Conservation (phyloP, 2,113 vertebrate species). For the Galbula dea region DNA sequence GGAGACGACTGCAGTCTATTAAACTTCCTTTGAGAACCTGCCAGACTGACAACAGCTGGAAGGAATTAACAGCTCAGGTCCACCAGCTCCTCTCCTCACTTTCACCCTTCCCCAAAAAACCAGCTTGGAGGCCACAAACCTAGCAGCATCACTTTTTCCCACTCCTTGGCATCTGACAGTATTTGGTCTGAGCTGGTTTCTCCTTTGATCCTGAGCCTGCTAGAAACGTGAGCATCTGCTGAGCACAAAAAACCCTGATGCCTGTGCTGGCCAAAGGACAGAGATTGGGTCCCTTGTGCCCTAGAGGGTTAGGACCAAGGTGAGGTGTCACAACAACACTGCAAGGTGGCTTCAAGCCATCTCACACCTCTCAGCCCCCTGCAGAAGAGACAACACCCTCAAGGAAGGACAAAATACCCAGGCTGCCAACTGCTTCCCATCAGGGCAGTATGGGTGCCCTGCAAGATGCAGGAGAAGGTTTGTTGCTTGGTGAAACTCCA, state of each 20-base stretch:
- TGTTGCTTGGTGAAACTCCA: rapidly evolving
- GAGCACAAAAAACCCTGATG: rapidly evolving
- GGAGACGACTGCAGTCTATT: constrained; percentile 64
- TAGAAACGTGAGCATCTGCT: background rate
- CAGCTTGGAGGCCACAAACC: background rate
- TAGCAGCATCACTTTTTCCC: constrained; percentile 42
- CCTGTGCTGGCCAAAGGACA: background rate
- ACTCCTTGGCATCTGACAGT: background rate
- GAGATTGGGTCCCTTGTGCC: rapidly evolving
- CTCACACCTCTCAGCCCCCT: background rate
- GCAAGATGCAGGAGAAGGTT: background rate
- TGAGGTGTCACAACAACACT: rapidly evolving
- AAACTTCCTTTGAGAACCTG: constrained; percentile 71
- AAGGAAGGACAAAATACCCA: background rate
- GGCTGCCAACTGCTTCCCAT: background rate
- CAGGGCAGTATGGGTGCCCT: background rate
- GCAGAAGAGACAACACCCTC: background rate
- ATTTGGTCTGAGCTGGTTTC: background rate
- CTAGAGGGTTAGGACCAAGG: background rate
- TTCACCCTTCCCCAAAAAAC: constrained; percentile 13
- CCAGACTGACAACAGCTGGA: constrained; percentile 71
- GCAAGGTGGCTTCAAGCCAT: background rate
- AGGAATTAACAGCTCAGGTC: constrained; percentile 60
- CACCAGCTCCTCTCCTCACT: constrained; percentile 30
- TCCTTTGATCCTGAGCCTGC: background rate